phyloP scores from a whole-genome alignment of 2,888 invertebrate species.

The Drosophila birchii region DNA sequence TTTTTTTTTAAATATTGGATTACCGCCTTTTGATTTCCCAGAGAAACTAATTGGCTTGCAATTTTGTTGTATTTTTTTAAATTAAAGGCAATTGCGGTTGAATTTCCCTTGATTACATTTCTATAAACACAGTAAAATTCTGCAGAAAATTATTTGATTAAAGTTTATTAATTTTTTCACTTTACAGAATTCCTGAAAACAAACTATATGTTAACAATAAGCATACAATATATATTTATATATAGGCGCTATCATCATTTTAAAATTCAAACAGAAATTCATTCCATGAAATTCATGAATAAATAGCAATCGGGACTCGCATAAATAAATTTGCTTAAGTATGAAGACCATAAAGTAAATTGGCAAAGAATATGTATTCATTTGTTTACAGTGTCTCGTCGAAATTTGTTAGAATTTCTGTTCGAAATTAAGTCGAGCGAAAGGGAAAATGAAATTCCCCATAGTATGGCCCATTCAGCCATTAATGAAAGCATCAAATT shows the following conservation, averaged over 20 bases:
- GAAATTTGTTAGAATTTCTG: conserved; percentile 23
- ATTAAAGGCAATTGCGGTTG: too few species aligned
- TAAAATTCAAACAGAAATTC: neutral
- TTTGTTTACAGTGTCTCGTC: conserved; percentile 41
- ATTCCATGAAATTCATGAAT: neutral
- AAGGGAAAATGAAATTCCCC: conserved; percentile 4
- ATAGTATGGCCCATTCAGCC: conserved; percentile 8
- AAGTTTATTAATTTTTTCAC: neutral
- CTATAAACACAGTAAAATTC: neutral
- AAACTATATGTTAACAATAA: neutral
- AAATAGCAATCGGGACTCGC: neutral
- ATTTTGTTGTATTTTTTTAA: too few species aligned
- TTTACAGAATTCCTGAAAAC: neutral
- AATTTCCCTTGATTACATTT: neutral
- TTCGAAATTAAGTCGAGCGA: conserved; percentile 16
- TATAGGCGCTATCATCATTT: too few species aligned
- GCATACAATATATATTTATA: neutral
- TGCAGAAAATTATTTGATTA: neutral
- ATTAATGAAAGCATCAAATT: conserved; percentile 17
- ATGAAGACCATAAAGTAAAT: conserved; percentile 9
- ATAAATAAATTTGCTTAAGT: conserved; percentile 7
- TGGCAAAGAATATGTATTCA: conserved; percentile 27
- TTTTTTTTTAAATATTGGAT: neutral
- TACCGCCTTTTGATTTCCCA: neutral
- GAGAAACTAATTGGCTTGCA: neutral